A percentile compares a stretch with the other conserved stretches of the same genome.
These are phyloP conservation scores for Heterodera filipjevi DNA, from an alignment of 2,888 invertebrate species.

Conservation along the genomic window DNA sequence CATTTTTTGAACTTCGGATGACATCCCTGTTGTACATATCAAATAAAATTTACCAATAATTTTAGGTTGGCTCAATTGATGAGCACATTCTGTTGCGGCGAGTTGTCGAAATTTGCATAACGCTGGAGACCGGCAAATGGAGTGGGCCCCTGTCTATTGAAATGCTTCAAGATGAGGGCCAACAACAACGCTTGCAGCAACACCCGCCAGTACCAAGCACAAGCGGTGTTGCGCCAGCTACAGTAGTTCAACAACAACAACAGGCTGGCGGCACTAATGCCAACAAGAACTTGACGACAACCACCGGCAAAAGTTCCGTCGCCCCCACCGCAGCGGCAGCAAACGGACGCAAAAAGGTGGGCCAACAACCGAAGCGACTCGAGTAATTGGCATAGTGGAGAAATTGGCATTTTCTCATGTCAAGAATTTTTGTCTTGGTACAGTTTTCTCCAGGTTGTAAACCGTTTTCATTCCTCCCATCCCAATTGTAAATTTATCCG, in stretches of 20 bases:
- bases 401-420: no score
- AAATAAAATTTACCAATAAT: no score
- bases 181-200: background rate
- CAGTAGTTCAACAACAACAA: slow-evolving; percentile 9
- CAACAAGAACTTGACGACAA: background rate
- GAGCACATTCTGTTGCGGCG: slow-evolving; percentile 55
- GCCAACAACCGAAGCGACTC: no score
- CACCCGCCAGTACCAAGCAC: slow-evolving; percentile 17
- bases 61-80: slow-evolving; percentile 43
- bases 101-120: slow-evolving; percentile 56
- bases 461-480: no score
- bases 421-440: no score
- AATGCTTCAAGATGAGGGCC: slow-evolving; percentile 52
- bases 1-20: no score
- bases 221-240: slow-evolving; percentile 12
- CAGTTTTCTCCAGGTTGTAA: no score
- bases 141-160: slow-evolving; percentile 51
- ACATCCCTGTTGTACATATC: no score
- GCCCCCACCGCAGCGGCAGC: background rate
- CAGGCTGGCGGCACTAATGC: slow-evolving; percentile 2
- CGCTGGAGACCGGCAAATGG: slow-evolving; percentile 56
- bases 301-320: background rate
- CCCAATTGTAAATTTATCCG: no score
- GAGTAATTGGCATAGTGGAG: no score
- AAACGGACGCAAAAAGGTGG: slow-evolving; percentile 6